Evolutionary conservation across 2,797 vertebrate genomes (phyloP).

Genomic region (Phoebastria nigripes): DNA sequence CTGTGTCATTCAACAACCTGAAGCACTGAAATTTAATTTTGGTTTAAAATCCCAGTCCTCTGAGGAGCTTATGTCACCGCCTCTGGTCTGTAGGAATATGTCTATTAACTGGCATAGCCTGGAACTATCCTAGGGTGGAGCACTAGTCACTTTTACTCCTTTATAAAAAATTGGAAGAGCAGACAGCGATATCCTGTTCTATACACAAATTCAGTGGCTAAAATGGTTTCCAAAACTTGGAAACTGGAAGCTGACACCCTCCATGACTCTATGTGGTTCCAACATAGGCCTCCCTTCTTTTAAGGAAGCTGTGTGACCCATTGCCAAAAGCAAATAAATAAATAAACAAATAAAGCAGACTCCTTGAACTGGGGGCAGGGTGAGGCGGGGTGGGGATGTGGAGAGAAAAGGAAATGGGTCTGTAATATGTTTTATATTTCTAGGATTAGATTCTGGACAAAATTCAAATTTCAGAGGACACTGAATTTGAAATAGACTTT

Average conservation of each 20-base stretch:
- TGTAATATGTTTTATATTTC: not conserved
- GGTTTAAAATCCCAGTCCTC: not conserved
- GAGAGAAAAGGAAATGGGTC: not conserved
- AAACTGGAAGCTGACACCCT: not conserved
- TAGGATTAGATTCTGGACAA: not conserved
- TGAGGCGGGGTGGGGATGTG: not conserved
- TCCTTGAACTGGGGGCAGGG: rapidly evolving
- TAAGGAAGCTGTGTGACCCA: not conserved
- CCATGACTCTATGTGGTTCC: not conserved
- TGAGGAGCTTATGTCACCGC: not conserved
- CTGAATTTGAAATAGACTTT: not conserved
- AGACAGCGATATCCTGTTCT: not conserved
- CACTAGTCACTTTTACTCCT: not conserved
- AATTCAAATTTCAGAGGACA: not conserved
- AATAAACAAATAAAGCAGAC: not conserved
- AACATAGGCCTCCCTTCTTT: not conserved
- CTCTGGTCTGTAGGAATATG: not conserved
- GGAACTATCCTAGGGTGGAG: not conserved
- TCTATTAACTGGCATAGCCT: not conserved
- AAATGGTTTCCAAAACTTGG: not conserved
- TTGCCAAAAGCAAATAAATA: not conserved
- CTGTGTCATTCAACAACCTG: not conserved
- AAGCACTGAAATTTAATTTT: not conserved
- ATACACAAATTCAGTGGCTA: not conserved
- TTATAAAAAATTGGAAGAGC: not conserved